phyloP scores from a whole-genome alignment of 2,797 vertebrate genomes.

The Neosalanx taihuensis region DNA sequence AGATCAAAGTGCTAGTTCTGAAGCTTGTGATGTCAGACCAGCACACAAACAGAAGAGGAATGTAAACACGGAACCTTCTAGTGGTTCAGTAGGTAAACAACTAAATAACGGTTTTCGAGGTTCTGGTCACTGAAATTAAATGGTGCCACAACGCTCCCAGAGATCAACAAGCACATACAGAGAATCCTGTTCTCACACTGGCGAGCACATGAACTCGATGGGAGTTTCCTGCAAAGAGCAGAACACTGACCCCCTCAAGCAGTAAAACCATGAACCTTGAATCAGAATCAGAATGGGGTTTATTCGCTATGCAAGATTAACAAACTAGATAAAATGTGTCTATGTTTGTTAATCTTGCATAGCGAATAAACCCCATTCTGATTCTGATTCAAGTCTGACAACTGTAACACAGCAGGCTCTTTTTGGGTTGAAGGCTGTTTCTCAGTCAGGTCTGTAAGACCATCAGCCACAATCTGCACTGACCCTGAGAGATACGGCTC shows the following conservation, averaged over 20 bases:
- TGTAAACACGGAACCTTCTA: constrained; percentile 20
- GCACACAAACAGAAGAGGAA: constrained; percentile 18
- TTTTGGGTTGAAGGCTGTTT: no score
- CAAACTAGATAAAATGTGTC: no score
- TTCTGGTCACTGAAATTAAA: constrained; percentile 2
- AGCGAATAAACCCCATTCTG: no score
- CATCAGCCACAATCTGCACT: no score
- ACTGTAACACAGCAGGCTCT: neutral
- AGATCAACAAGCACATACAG: constrained; percentile 30
- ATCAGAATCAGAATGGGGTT: no score
- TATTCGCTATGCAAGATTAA: no score
- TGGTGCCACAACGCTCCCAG: constrained; percentile 20
- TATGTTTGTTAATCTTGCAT: no score
- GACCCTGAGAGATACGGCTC: no score
- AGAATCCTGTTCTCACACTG: no score
- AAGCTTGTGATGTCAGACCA: neutral
- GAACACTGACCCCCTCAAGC: constrained; percentile 16
- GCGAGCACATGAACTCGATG: neutral
- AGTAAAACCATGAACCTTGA: neutral
- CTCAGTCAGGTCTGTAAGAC: no score
- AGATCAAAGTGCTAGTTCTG: constrained; percentile 32
- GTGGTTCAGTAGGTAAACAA: constrained; percentile 31
- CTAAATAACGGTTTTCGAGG: constrained; percentile 15
- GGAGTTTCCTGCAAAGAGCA: constrained; percentile 27
- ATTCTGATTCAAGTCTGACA: no score